Conservation (phyloP, 2,797 vertebrate species). For the Sparus aurata region DNA sequence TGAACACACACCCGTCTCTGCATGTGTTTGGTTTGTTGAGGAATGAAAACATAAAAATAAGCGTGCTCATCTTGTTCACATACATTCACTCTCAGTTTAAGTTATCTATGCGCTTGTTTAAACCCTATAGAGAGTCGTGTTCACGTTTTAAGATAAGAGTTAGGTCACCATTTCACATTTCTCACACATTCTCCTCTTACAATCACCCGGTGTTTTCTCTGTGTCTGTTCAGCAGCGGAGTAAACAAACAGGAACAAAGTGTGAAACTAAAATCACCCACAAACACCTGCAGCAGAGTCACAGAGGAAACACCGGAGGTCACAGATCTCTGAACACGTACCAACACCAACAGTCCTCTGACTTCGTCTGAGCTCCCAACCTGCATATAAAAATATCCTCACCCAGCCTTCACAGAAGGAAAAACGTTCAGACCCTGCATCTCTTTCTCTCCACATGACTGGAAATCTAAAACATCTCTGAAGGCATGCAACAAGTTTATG, state of each 20-base stretch:
- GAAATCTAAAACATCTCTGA: slow-evolving; percentile 24
- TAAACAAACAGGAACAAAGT: neutral
- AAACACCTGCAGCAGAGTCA: neutral
- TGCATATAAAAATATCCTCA: slow-evolving; percentile 43
- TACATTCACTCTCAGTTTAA: neutral
- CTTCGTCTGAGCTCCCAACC: slow-evolving; percentile 14
- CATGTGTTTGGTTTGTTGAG: neutral
- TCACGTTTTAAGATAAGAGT: neutral
- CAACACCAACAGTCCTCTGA: slow-evolving; percentile 21
- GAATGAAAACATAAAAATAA: slow-evolving; percentile 7
- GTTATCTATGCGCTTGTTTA: neutral
- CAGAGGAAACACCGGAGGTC: slow-evolving; percentile 36
- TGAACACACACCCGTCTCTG: neutral
- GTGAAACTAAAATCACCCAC: neutral
- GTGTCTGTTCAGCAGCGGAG: neutral
- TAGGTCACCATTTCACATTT: neutral
- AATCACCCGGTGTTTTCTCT: neutral
- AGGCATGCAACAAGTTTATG: slow-evolving; percentile 25
- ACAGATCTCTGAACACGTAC: slow-evolving; percentile 1
- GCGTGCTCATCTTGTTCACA: slow-evolving; percentile 14
- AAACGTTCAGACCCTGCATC: slow-evolving; percentile 13
- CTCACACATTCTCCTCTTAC: slow-evolving; percentile 14
- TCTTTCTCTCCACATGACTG: neutral
- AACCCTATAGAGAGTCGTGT: neutral
- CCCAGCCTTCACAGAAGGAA: slow-evolving; percentile 81